Evolutionary conservation across 2,113 vertebrate species (phyloP).

Genomic region (Ceyx margarethae): DNA sequence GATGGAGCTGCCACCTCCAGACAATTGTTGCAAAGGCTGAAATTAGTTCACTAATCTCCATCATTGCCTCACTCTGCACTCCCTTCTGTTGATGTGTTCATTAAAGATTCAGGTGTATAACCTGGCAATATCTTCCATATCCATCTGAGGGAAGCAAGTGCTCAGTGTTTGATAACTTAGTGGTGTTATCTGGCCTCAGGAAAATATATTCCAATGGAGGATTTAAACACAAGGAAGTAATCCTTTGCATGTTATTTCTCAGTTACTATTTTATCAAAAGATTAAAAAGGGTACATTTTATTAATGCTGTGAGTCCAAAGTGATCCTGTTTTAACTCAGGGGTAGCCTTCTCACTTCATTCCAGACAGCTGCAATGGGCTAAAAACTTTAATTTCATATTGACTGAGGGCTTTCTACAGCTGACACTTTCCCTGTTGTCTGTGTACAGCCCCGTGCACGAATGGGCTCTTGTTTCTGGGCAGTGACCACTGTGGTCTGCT

Average conservation of each 20-base stretch:
- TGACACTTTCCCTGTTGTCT: background rate
- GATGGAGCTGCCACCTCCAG: background rate
- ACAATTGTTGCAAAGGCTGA: background rate
- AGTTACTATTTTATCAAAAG: background rate
- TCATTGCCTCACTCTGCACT: background rate
- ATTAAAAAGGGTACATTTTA: background rate
- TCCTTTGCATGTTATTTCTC: background rate
- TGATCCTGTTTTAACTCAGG: background rate
- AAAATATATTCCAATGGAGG: background rate
- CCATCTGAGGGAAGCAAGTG: background rate
- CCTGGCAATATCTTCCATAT: background rate
- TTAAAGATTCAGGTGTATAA: background rate
- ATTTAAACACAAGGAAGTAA: background rate
- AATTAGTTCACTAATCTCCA: background rate
- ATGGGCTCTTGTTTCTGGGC: background rate
- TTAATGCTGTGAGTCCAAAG: background rate
- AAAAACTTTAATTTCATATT: background rate
- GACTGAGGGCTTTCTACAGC: rapidly evolving
- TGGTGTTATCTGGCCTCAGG: background rate
- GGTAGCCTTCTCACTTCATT: background rate
- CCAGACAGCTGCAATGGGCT: background rate
- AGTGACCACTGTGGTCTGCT: background rate
- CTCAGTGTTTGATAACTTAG: background rate
- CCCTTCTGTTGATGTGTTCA: background rate
- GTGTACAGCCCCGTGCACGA: background rate